A percentile compares a stretch with the other conserved stretches of the same genome.
Conservation (phyloP, 2,113 vertebrate genomes). For the Okapia johnstoni region DNA sequence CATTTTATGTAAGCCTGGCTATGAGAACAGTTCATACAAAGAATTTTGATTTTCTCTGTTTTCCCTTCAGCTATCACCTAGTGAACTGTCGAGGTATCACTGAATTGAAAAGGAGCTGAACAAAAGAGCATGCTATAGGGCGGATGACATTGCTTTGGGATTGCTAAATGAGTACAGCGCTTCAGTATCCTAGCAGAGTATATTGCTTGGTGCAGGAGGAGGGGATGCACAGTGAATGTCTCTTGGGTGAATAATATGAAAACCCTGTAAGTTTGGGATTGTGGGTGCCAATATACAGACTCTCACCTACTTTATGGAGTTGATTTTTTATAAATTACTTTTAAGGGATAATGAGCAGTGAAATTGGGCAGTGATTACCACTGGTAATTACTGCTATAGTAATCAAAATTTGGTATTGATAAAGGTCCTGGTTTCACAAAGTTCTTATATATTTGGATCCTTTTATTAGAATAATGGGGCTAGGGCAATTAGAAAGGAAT, state of each 20-base stretch:
- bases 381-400: background rate
- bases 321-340: conserved; percentile 45
- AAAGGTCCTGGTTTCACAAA: background rate
- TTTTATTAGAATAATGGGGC: conserved; percentile 44
- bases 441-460: conserved; percentile 47
- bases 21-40: conserved; percentile 21
- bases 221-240: background rate
- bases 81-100: background rate
- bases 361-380: background rate
- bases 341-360: conserved; percentile 17
- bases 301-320: background rate
- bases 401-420: background rate
- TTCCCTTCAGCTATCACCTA: conserved; percentile 34
- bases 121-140: conserved; percentile 54
- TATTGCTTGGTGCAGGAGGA: background rate
- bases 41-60: conserved; percentile 35
- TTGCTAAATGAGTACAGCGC: conserved; percentile 49
- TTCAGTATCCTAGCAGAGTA: background rate
- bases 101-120: conserved; percentile 62
- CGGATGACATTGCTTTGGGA: conserved; percentile 50
- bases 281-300: background rate
- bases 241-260: background rate
- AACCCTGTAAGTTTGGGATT: background rate
- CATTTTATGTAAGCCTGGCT: conserved; percentile 1
- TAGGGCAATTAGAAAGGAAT: conserved; percentile 57